Conservation (phyloP, 2,797 vertebrate species). For the Labroides dimidiatus region DNA sequence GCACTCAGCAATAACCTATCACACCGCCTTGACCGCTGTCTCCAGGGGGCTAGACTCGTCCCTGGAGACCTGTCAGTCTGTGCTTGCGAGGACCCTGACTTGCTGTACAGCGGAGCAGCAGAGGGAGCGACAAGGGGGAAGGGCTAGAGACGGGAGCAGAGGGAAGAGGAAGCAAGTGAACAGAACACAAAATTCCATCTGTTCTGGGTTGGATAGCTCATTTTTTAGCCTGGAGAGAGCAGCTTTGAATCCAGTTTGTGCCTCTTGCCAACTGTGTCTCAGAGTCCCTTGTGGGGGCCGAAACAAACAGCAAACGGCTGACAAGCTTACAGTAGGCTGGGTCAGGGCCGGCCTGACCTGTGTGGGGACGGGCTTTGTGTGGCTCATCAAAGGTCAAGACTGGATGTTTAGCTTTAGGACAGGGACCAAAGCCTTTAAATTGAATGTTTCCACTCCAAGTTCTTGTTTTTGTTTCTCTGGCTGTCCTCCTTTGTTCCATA, state of each 20-base stretch:
- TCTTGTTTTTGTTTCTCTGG: neutral
- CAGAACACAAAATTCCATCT: conserved; percentile 85
- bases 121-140: conserved; percentile 49
- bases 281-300: conserved; percentile 77
- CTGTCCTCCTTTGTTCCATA: conserved; percentile 7
- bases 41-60: conserved; percentile 58
- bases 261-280: conserved; percentile 83
- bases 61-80: conserved; percentile 64
- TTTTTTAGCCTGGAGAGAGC: conserved; percentile 83
- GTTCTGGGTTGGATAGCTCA: conserved; percentile 81
- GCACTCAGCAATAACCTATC: conserved; percentile 23
- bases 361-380: conserved; percentile 36
- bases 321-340: conserved; percentile 65
- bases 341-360: conserved; percentile 60
- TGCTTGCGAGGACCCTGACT: conserved; percentile 63
- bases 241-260: conserved; percentile 84
- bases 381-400: conserved; percentile 26
- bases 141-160: conserved; percentile 53
- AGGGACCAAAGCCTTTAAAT: conserved; percentile 42
- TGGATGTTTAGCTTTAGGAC: conserved; percentile 28
- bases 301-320: conserved; percentile 66
- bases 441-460: conserved; percentile 19
- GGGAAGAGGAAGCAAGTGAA: conserved; percentile 64
- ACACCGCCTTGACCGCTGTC: conserved; percentile 49
- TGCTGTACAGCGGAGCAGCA: conserved; percentile 63